These are phyloP conservation scores for Leuciscus idus DNA, from an alignment of 2,113 vertebrate genomes.

Conservation along the genomic window DNA sequence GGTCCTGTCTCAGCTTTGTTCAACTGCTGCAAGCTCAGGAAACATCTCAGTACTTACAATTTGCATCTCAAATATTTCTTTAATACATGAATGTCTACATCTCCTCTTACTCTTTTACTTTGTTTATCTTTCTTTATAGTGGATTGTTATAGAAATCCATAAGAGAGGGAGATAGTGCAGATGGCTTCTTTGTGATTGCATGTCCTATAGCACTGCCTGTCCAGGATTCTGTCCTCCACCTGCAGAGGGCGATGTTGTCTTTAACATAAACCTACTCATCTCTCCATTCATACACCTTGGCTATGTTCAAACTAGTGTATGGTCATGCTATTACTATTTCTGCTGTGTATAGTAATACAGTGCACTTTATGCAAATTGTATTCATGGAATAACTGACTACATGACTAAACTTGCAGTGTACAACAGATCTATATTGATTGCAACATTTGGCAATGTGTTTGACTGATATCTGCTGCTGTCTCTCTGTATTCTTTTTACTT, in stretches of 20 bases:
- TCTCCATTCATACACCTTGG: constrained; percentile 46
- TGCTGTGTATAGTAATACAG: neutral
- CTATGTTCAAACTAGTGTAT: neutral
- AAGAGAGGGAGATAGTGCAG: neutral
- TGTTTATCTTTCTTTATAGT: neutral
- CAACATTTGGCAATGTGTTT: neutral
- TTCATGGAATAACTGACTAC: neutral
- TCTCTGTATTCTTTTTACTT: neutral
- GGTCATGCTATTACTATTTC: neutral
- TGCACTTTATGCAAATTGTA: neutral
- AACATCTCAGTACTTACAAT: neutral
- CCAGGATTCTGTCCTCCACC: constrained; percentile 60
- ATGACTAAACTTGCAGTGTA: neutral
- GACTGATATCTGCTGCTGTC: neutral
- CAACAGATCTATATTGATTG: neutral
- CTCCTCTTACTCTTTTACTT: neutral
- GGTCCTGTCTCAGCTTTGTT: constrained; percentile 6
- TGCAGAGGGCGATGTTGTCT: constrained; percentile 82
- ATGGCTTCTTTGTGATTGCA: neutral
- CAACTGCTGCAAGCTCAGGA: neutral
- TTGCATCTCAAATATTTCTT: neutral
- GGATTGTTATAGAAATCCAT: neutral
- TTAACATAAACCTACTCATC: constrained; percentile 63
- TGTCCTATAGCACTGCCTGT: constrained; percentile 54
- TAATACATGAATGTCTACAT: neutral